Conservation (phyloP, 2,797 vertebrate species). For the Pseudochirops cupreus region DNA sequence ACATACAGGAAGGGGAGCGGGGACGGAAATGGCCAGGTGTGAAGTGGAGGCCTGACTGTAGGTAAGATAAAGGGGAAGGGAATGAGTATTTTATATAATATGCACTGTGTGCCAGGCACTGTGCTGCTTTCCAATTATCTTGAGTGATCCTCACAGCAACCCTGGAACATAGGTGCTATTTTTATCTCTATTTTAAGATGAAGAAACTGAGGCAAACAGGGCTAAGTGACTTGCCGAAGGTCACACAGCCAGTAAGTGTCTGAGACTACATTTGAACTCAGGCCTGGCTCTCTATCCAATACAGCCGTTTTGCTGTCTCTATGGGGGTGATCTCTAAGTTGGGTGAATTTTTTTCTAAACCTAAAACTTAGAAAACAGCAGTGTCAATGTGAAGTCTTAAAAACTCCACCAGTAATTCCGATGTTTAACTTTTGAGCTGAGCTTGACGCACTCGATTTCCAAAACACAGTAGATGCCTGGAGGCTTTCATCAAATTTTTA, state of each 20-base stretch:
- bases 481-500: conserved; percentile 43
- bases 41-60: too few species aligned
- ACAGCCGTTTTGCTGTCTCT: background rate
- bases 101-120: background rate
- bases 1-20: background rate
- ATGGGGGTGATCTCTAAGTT: background rate
- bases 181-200: background rate
- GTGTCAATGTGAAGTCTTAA: background rate
- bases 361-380: background rate
- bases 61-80: too few species aligned
- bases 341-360: background rate
- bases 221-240: background rate
- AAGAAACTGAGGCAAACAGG: background rate
- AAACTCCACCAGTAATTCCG: background rate
- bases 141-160: background rate
- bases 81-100: background rate
- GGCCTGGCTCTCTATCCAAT: background rate
- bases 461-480: background rate
- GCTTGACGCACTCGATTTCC: background rate
- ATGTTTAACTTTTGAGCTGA: background rate
- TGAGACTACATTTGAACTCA: background rate
- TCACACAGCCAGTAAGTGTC: background rate
- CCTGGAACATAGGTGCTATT: background rate
- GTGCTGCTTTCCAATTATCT: background rate
- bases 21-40: background rate